A percentile compares a stretch with the other conserved stretches of the same genome.
Conservation (phyloP, 2,888 invertebrate genomes). For the Lymantria monacha region DNA sequence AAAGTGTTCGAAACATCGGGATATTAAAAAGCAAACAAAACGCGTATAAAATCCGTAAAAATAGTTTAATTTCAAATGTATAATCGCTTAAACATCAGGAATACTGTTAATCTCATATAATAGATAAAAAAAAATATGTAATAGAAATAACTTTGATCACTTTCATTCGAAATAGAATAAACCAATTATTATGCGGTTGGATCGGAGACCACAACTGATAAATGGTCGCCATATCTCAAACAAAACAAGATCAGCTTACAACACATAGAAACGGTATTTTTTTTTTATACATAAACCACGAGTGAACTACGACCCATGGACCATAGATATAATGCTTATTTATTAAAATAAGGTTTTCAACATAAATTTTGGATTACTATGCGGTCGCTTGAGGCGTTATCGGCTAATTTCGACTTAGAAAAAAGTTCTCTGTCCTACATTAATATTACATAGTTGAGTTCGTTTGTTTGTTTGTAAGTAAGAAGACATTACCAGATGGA, state of each 20-base stretch:
- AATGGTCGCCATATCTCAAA: slow-evolving; percentile 55
- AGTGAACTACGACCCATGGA: slow-evolving; percentile 49
- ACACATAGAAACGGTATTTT: slow-evolving; percentile 15
- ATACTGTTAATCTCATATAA: too few species aligned
- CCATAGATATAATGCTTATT: slow-evolving; percentile 20
- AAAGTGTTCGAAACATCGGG: too few species aligned
- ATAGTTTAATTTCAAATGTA: too few species aligned
- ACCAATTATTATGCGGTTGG: slow-evolving; percentile 49
- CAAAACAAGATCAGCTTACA: slow-evolving; percentile 51
- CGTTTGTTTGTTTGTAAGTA: too few species aligned
- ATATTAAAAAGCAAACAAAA: too few species aligned
- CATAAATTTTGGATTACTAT: slow-evolving; percentile 30
- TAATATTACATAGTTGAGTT: too few species aligned
- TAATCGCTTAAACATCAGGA: too few species aligned
- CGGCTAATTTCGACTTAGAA: slow-evolving; percentile 26
- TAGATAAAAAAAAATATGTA: too few species aligned
- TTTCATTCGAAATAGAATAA: slow-evolving; percentile 28
- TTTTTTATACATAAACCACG: slow-evolving; percentile 29
- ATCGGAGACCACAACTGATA: slow-evolving; percentile 44
- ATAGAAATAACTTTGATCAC: background rate
- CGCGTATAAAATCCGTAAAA: too few species aligned
- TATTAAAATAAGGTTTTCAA: slow-evolving; percentile 26
- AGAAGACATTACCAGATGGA: too few species aligned
- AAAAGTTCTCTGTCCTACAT: too few species aligned
- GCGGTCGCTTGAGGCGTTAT: slow-evolving; percentile 21